Conservation (phyloP, 2,888 invertebrate species). For the Cremastobaeus sp. region DNA sequence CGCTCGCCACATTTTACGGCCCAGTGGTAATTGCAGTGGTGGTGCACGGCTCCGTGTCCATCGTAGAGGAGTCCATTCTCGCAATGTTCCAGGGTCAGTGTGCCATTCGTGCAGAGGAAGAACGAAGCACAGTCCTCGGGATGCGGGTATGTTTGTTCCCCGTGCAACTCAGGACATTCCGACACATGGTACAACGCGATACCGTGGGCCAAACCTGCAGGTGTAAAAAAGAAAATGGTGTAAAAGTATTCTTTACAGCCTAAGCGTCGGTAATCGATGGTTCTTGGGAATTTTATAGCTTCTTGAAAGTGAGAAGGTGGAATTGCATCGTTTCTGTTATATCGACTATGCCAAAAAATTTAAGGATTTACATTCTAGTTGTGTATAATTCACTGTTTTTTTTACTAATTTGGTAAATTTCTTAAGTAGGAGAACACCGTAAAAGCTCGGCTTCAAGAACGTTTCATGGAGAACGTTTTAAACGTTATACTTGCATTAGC, state of each 20-base stretch:
- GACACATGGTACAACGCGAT: constrained; percentile 84
- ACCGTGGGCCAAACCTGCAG: constrained; percentile 79
- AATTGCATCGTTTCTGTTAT: too few relatives aligned
- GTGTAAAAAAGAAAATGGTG: background rate
- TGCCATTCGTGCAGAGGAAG: constrained; percentile 94
- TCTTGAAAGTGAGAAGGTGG: too few relatives aligned
- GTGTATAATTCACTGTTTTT: too few relatives aligned
- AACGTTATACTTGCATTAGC: too few relatives aligned
- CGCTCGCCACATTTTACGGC: constrained; percentile 91
- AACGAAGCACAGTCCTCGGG: constrained; percentile 93
- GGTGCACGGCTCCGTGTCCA: constrained; percentile 92
- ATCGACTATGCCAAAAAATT: too few relatives aligned
- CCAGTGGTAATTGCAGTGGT: constrained; percentile 97
- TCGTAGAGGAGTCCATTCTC: constrained; percentile 95
- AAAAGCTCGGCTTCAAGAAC: too few relatives aligned
- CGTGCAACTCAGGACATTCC: constrained; percentile 89
- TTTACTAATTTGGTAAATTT: too few relatives aligned
- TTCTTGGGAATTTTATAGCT: too few relatives aligned
- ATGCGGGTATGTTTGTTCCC: constrained; percentile 90
- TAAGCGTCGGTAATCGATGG: background rate
- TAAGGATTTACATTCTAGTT: too few relatives aligned
- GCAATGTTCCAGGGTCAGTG: constrained; percentile 92
- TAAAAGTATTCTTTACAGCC: background rate
- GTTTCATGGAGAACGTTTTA: too few relatives aligned
- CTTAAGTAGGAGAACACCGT: too few relatives aligned